Percentiles rank a stretch among this genome's conserved stretches.
Conservation (phyloP, 1,140 invertebrate species). For the Apis mellifera region DNA sequence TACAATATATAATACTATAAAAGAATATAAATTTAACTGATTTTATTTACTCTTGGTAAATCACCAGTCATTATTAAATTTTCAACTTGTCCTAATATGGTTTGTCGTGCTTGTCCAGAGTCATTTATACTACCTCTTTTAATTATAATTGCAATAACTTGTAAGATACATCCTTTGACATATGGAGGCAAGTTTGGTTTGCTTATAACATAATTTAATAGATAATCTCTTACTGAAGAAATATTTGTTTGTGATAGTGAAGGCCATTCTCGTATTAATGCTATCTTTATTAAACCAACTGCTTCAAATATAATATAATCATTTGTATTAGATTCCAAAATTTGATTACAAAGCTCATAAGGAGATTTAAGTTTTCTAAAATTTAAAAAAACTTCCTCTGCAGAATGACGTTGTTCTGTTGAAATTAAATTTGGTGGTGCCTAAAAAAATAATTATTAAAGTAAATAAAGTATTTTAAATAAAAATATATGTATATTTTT, state of each 20-base stretch:
- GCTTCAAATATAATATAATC: slow-evolving; percentile 95
- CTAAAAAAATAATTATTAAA: slow-evolving; percentile 80
- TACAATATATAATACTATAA: neutral
- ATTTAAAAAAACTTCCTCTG: slow-evolving; percentile 90
- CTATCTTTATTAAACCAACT: slow-evolving; percentile 91
- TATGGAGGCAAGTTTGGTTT: slow-evolving; percentile 84
- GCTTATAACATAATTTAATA: slow-evolving; percentile 89
- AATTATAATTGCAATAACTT: slow-evolving; percentile 93
- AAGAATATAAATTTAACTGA: slow-evolving; percentile 15
- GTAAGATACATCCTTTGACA: slow-evolving; percentile 86
- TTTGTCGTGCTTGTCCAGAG: slow-evolving; percentile 85
- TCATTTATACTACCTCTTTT: slow-evolving; percentile 90
- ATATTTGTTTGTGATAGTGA: slow-evolving; percentile 86
- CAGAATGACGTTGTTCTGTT: slow-evolving; percentile 88
- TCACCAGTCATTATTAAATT: slow-evolving; percentile 86
- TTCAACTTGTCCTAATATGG: slow-evolving; percentile 89
- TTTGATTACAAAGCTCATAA: slow-evolving; percentile 90
- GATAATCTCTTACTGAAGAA: slow-evolving; percentile 88
- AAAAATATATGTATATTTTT: neutral
- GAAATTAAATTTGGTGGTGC: slow-evolving; percentile 91
- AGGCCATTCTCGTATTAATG: slow-evolving; percentile 91
- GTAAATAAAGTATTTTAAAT: neutral
- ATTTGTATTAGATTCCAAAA: slow-evolving; percentile 89
- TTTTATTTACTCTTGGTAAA: slow-evolving; percentile 79
- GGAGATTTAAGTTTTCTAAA: slow-evolving; percentile 92